Conservation (phyloP, 2,113 vertebrate genomes). For the Cyanoramphus novaezelandiae region DNA sequence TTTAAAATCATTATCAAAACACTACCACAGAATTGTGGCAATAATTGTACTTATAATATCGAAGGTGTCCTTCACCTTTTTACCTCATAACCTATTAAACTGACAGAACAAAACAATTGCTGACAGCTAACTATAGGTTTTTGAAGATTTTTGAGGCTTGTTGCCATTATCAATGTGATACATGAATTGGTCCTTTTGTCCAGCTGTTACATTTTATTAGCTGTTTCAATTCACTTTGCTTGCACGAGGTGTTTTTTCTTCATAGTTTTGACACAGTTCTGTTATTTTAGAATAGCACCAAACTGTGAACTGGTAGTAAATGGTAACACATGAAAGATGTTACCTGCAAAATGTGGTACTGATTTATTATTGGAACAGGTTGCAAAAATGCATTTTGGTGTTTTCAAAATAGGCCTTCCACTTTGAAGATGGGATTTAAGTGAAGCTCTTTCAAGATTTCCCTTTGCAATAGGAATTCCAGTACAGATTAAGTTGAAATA, state of each 20-base stretch:
- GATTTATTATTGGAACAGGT: not conserved
- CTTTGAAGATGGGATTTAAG: not conserved
- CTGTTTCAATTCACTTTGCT: conserved; percentile 5
- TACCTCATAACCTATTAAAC: not conserved
- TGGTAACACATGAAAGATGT: not conserved
- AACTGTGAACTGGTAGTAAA: not conserved
- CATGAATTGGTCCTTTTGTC: conserved; percentile 17
- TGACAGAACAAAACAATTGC: conserved; percentile 25
- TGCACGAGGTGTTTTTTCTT: not conserved
- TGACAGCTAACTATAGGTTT: conserved; percentile 23
- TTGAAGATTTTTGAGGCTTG: conserved; percentile 6
- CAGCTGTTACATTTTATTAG: conserved; percentile 46
- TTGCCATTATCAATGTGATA: not conserved
- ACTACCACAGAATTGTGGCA: not conserved
- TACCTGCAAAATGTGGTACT: not conserved
- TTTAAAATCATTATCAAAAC: not conserved
- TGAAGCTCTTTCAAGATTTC: not conserved
- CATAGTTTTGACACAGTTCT: conserved; percentile 20
- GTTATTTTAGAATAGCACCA: not conserved
- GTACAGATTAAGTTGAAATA: not conserved
- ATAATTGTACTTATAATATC: not conserved
- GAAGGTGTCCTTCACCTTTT: not conserved
- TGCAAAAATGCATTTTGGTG: not conserved
- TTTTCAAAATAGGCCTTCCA: not conserved
- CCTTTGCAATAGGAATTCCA: not conserved